These are phyloP conservation scores for Drosophila ambigua DNA, from an alignment of 1,140 invertebrate species.

Conservation along the genomic window DNA sequence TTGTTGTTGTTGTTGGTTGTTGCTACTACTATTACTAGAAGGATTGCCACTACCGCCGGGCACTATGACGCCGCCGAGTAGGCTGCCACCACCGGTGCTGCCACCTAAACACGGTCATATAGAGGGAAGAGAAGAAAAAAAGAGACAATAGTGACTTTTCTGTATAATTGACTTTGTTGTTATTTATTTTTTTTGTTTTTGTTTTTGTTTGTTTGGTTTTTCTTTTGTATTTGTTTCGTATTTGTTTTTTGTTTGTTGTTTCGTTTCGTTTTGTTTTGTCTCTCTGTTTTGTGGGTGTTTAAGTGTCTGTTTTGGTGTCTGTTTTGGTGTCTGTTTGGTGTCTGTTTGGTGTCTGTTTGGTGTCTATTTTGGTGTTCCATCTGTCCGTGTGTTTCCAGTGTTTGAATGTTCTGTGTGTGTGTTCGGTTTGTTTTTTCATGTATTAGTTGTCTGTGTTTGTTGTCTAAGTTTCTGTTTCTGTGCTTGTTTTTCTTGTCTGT, in stretches of 20 bases:
- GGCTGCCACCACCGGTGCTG: conserved; percentile 76
- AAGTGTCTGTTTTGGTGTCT: not conserved
- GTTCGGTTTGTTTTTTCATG: not conserved
- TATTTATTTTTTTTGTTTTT: conserved; percentile 37
- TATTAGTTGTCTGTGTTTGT: conserved; percentile 5
- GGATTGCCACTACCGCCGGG: conserved; percentile 78
- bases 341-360: conserved; percentile 3
- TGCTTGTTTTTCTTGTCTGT: conserved; percentile 30
- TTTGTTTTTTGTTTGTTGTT: conserved; percentile 4
- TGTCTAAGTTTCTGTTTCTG: conserved; percentile 9
- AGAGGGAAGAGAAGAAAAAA: conserved; percentile 84
- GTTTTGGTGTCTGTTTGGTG: conserved; percentile 2
- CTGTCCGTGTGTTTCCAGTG: conserved; percentile 18
- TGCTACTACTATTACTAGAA: conserved; percentile 77
- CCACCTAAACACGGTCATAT: conserved; percentile 83
- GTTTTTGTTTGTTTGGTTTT: conserved; percentile 33
- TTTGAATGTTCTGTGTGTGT: conserved; percentile 13
- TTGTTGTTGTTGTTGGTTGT: conserved; percentile 61
- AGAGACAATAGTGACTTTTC: conserved; percentile 84
- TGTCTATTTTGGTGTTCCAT: conserved; percentile 10
- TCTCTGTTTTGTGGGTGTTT: conserved; percentile 15
- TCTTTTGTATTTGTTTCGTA: conserved; percentile 19
- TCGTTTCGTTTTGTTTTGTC: conserved; percentile 11
- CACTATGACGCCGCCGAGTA: conserved; percentile 83
- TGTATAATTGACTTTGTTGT: conserved; percentile 79